Evolutionary conservation across 2,888 invertebrate species (phyloP).

Genomic region (Camptogramma bilineatum): DNA sequence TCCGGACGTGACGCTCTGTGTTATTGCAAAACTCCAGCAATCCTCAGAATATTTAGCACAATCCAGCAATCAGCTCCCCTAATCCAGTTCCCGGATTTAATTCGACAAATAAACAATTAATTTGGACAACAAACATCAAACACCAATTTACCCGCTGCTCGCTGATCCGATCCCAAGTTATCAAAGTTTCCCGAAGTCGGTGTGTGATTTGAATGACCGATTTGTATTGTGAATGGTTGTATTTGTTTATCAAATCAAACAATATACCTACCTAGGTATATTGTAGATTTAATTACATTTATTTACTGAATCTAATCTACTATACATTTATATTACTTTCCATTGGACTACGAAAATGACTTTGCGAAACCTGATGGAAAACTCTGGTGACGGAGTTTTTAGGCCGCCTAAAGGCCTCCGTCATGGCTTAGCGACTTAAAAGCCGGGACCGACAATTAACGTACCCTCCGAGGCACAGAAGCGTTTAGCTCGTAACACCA

Average conservation of each 20-base stretch:
- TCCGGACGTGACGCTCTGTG: background rate
- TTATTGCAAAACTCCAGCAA: background rate
- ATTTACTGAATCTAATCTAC: too few species aligned
- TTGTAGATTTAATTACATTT: too few species aligned
- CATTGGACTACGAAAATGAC: too few species aligned
- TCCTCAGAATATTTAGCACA: background rate
- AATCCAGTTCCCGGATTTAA: slow-evolving; percentile 32
- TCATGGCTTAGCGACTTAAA: too few species aligned
- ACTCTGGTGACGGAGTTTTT: too few species aligned
- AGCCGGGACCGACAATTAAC: too few species aligned
- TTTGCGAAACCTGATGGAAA: too few species aligned
- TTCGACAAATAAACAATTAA: slow-evolving; percentile 45
- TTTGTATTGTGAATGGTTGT: slow-evolving; percentile 19
- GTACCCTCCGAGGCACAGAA: too few species aligned
- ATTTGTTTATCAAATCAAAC: background rate
- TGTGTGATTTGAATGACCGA: slow-evolving; percentile 22
- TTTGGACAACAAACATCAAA: slow-evolving; percentile 43
- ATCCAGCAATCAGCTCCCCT: slow-evolving; percentile 23
- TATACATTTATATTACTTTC: too few species aligned
- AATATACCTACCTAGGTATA: background rate
- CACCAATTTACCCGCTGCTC: slow-evolving; percentile 35
- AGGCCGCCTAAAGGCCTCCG: too few species aligned
- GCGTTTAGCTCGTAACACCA: too few species aligned
- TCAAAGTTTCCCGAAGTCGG: slow-evolving; percentile 29
- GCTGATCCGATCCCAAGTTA: slow-evolving; percentile 23